Evolutionary conservation across 2,113 vertebrate species (phyloP), one percentile per base, ranked within the genome.

Genomic region (Petrocephalus zakoni): DNA sequence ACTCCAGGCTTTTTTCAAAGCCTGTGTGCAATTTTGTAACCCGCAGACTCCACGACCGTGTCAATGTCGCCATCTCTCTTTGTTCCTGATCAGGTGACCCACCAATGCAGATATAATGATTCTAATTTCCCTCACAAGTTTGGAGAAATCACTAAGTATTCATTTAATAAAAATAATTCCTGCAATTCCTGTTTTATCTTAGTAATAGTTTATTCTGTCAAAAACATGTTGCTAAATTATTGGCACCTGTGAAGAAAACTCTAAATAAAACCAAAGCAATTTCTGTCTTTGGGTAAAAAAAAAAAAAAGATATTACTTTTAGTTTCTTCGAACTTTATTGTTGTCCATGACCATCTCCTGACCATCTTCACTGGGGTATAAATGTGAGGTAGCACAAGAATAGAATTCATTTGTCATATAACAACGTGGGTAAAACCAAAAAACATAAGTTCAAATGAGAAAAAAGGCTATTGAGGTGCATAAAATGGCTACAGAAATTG

Each of bases 41-140:
- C 9, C 55, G 10, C 52, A 61, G 52, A 34, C 25, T 86, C 49
- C 52, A 19, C 17, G 19, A 37, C 17, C 49, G 22, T 47, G 25
- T 22, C 11, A 25, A 5, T 87, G 64, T 75, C 82, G 9, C 22
- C 34, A 22, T 53, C 37, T 87, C 42, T 89, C 87, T 56, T 87
- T 90, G 2, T 29, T 75, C 0, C 90, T 96, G 95, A 93, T 91
- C 93, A 89, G 88, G 97, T 97, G 97, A 96, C 94, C 93, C 95
- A 97, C 92, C 96, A 97, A 15, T 96, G 96, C 96, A 91, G 42
- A 42, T 42, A 42, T 42, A 42, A 42, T 42, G 42, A 42, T 42
- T 42, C 42, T 42, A 42, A 42, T 42, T 42, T 42, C 42, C 42
- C 42, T 42, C 42, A 42, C 42, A 42, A 42, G 42, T 42, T 42